A percentile compares a stretch with the other conserved stretches of the same genome.
phyloP scores from a whole-genome alignment of 2,113 vertebrate species.

The Emydura subglobosa region DNA sequence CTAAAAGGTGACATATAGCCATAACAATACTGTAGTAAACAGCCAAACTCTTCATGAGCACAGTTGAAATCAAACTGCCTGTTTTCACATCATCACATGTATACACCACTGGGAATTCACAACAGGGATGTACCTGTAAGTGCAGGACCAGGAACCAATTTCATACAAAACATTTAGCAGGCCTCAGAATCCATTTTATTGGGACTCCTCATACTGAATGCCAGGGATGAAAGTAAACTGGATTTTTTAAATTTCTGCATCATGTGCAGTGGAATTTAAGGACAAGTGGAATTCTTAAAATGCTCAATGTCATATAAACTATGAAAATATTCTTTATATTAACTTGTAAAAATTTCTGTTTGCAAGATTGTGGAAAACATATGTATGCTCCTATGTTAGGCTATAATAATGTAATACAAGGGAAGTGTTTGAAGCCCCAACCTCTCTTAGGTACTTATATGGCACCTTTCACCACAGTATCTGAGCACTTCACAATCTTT shows the following conservation, averaged over 20 bases:
- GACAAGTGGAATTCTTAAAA: neutral
- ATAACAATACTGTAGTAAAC: neutral
- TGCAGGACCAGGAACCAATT: neutral
- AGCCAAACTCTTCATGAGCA: neutral
- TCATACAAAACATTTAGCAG: fast-evolving
- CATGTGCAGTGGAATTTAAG: neutral
- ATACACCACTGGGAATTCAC: neutral
- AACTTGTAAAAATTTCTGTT: neutral
- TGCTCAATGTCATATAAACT: neutral
- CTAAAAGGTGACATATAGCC: neutral
- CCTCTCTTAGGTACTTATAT: neutral
- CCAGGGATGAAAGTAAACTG: neutral
- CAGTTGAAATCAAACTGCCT: neutral
- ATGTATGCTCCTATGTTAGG: neutral
- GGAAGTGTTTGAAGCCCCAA: neutral
- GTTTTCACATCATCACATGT: neutral
- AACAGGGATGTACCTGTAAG: neutral
- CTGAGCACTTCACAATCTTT: neutral
- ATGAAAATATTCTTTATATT: neutral
- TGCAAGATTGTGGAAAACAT: neutral
- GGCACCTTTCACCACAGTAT: neutral
- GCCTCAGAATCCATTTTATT: neutral
- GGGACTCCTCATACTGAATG: neutral
- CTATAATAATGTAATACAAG: neutral
- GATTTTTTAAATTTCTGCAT: neutral